These are phyloP conservation scores for Merodon equestris DNA, from an alignment of 2,888 invertebrate species.

Conservation along the genomic window DNA sequence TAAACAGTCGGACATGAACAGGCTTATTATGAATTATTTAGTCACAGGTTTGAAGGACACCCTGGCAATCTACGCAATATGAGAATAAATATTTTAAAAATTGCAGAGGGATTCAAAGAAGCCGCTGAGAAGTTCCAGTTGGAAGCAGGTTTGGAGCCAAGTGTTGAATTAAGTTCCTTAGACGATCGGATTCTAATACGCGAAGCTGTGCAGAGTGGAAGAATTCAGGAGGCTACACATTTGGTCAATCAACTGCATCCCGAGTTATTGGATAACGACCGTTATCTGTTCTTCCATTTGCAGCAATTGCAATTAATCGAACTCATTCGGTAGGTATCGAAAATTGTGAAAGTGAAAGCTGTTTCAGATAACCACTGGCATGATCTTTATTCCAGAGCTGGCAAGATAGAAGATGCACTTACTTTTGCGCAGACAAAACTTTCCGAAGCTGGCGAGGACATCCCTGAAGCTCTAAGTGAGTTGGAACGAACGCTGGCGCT, in stretches of 20 bases:
- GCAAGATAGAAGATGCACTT: slow-evolving; percentile 90
- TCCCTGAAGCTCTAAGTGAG: slow-evolving; percentile 85
- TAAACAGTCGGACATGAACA: slow-evolving; percentile 95
- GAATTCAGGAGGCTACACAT: slow-evolving; percentile 94
- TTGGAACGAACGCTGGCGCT: slow-evolving; percentile 96
- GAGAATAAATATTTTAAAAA: neutral
- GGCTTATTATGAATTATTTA: slow-evolving; percentile 98
- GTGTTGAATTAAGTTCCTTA: slow-evolving; percentile 89
- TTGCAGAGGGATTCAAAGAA: slow-evolving; percentile 94
- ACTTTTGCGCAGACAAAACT: slow-evolving; percentile 92
- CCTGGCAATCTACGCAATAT: neutral
- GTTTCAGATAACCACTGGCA: neutral
- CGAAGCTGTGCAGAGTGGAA: slow-evolving; percentile 94
- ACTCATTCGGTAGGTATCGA: slow-evolving; percentile 75
- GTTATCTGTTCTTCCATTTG: slow-evolving; percentile 96
- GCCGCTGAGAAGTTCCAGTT: slow-evolving; percentile 97
- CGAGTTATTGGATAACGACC: slow-evolving; percentile 95
- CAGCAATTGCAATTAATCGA: slow-evolving; percentile 81
- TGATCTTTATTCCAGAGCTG: slow-evolving; percentile 80
- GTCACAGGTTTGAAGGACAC: slow-evolving; percentile 87
- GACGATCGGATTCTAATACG: slow-evolving; percentile 95
- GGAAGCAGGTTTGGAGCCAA: slow-evolving; percentile 92
- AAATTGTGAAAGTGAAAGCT: too few relatives aligned
- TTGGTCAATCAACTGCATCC: slow-evolving; percentile 97
- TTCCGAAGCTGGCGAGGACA: slow-evolving; percentile 90